These are phyloP conservation scores for Gryllus bimaculatus DNA, from an alignment of 1,140 invertebrate genomes.

Conservation along the genomic window DNA sequence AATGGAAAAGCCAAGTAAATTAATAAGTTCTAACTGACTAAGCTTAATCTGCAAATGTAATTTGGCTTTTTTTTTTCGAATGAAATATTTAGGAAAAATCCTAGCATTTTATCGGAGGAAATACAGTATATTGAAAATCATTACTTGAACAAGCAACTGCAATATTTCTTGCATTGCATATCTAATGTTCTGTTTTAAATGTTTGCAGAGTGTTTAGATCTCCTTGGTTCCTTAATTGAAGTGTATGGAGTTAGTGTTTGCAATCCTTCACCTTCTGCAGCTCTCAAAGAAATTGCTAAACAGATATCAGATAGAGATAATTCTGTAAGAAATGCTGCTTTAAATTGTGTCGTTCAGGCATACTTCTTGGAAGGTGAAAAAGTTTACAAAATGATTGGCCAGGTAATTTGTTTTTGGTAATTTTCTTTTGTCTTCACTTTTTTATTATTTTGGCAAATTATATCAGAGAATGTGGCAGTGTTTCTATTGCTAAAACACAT, in stretches of 20 bases:
- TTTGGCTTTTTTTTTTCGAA: too few relatives aligned
- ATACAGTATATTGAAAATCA: too few relatives aligned
- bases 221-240: slow-evolving; percentile 79
- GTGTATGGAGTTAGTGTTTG: slow-evolving; percentile 77
- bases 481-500: too few relatives aligned
- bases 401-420: slow-evolving; percentile 41
- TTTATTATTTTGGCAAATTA: neutral
- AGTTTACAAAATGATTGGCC: slow-evolving; percentile 84
- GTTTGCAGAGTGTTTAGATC: slow-evolving; percentile 78
- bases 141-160: too few relatives aligned
- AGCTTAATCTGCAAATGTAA: too few relatives aligned
- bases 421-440: neutral
- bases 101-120: too few relatives aligned
- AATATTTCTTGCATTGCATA: too few relatives aligned
- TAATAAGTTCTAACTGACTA: too few relatives aligned
- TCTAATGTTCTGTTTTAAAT: neutral
- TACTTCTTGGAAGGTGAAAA: slow-evolving; percentile 85
- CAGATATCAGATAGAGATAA: slow-evolving; percentile 95
- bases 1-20: too few relatives aligned
- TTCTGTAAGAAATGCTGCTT: slow-evolving; percentile 87
- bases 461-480: too few relatives aligned
- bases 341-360: slow-evolving; percentile 87
- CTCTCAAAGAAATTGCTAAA: slow-evolving; percentile 85
- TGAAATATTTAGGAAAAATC: too few relatives aligned
- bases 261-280: slow-evolving; percentile 59